Evolutionary conservation across 2,113 vertebrate genomes (phyloP).

Genomic region (Platysternon megacephalum): DNA sequence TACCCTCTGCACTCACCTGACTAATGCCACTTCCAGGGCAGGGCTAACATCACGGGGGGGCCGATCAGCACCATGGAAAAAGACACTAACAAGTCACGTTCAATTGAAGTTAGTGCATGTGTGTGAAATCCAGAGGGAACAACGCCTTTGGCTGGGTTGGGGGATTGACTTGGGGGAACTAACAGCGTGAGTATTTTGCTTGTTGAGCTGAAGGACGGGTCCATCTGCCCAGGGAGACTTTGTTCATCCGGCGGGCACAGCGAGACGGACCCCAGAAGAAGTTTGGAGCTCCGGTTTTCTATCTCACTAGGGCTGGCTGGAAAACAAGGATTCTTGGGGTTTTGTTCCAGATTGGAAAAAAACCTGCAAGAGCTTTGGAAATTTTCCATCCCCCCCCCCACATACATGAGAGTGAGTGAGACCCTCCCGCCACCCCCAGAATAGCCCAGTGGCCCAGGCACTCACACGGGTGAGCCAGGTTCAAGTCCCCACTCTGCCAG

Average conservation of each 20-base stretch:
- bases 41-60: not conserved
- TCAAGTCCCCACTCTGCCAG: not conserved
- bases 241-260: not conserved
- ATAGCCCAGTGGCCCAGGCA: not conserved
- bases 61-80: not conserved
- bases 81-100: not conserved
- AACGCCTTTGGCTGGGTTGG: not conserved
- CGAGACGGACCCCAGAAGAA: not conserved
- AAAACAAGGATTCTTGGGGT: not conserved
- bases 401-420: not conserved
- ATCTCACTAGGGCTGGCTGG: not conserved
- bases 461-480: not conserved
- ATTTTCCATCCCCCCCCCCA: no score
- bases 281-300: not conserved
- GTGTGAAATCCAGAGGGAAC: not conserved
- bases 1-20: no score
- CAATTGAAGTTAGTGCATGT: no score
- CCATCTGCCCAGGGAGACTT: not conserved
- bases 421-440: no score
- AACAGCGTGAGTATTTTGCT: no score
- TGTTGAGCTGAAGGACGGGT: no score
- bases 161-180: not conserved
- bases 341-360: not conserved
- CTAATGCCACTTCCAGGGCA: not conserved
- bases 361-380: rapidly evolving